phyloP scores from a whole-genome alignment of 2,113 vertebrate species.

The Lophius piscatorius region DNA sequence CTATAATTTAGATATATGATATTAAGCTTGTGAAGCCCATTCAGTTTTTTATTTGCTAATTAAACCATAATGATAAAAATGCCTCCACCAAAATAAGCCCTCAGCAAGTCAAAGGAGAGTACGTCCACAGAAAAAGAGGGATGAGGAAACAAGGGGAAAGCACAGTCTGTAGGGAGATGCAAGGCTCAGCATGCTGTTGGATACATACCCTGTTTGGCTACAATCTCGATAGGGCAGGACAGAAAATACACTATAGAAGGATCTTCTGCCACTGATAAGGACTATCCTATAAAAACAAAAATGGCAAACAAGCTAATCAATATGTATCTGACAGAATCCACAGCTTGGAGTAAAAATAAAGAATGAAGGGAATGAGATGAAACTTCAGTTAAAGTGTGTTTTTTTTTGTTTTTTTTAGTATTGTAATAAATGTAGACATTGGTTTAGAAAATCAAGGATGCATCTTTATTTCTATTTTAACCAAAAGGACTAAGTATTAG shows the following conservation, averaged over 20 bases:
- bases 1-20: neutral
- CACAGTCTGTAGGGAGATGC: constrained; percentile 52
- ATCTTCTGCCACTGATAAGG: constrained; percentile 99
- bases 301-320: constrained; percentile 82
- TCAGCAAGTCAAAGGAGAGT: constrained; percentile 39
- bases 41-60: constrained; percentile 6
- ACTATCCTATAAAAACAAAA: constrained; percentile 97
- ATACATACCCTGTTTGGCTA: constrained; percentile 98
- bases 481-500: neutral
- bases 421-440: constrained; percentile 16
- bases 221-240: constrained; percentile 99
- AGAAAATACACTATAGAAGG: constrained; percentile 99
- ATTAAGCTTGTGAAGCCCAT: constrained; percentile 11
- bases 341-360: constrained; percentile 62
- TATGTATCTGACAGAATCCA: constrained; percentile 63
- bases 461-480: constrained; percentile 26
- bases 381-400: constrained; percentile 4
- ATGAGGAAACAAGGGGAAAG: constrained; percentile 57
- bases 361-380: constrained; percentile 41
- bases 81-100: constrained; percentile 65
- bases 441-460: constrained; percentile 36
- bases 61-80: constrained; percentile 46
- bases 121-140: constrained; percentile 52
- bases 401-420: constrained; percentile 1
- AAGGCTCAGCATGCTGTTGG: constrained; percentile 77